Base-by-base conservation (phyloP, 2,888 invertebrate genomes). In the Ochropleura leucogaster region DNA sequence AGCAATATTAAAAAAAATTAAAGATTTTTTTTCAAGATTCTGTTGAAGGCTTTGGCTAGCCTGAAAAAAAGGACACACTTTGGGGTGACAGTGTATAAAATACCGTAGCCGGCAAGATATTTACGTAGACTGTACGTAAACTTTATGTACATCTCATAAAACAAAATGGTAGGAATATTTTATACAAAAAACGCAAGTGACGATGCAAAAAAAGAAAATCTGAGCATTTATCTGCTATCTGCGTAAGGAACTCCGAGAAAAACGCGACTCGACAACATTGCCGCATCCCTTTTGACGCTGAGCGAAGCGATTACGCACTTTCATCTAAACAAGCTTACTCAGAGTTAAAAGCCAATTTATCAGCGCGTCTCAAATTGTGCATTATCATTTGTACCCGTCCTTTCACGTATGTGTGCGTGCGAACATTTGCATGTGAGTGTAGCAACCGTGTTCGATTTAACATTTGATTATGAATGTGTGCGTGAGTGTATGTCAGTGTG, bases 301-400 rank as follows among this genome's bases (percentile, higher is more conserved):
- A 85, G 74, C 73, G 77, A 77, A 77, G 73, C 71, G 77, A 74
- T 82, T 77, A 85, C 77, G 71, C 75, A 80, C 75, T 77, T 77
- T 66, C 84, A 80, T 68, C 85, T 74, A 80, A 85, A 85, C 83
- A 76, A 77, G 85, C 85, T 81, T 79, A 79, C 84, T 77, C 81
- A 77, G 79, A 86, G 86, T 79, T 83, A 85, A 86, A 86, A 83
- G 85, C 86, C 83, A 85, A 86, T 86, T 86, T 86, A 86, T 86
- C 79, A 83, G 64, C 70, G 60, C 53, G 72, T 59, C 83, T 78
- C 80, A 79, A 83, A 86, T 79, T 84, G 77, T 83, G 83, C 85
- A 86, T 86, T 85, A 83, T 86, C 81, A 86, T 86, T 85, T 79
- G 74, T 71, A 83, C 69, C 49, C 75, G 51, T 71, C 80, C 53